phyloP scores from a whole-genome alignment of 2,888 invertebrate genomes.

The Drosophila basisetae region DNA sequence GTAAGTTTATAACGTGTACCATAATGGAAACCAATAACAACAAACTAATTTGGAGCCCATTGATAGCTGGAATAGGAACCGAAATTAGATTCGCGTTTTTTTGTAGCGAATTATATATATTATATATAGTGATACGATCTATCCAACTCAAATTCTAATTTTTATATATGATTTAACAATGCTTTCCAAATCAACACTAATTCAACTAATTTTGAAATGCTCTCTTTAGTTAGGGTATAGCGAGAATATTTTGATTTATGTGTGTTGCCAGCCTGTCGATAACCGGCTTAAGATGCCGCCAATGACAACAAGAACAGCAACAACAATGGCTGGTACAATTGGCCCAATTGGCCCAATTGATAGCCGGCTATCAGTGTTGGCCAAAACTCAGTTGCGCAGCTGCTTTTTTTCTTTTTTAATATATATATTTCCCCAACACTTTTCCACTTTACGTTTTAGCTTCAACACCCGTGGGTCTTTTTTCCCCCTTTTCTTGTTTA shows the following conservation, averaged over 20 bases:
- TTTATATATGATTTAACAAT: neutral
- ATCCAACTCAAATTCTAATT: neutral
- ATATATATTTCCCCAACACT: slow-evolving; percentile 5
- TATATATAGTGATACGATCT: too few relatives aligned
- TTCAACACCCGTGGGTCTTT: neutral
- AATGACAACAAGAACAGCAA: slow-evolving; percentile 16
- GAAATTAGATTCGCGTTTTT: neutral
- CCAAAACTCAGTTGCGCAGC: slow-evolving; percentile 8
- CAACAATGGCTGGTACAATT: slow-evolving; percentile 28
- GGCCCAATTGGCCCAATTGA: slow-evolving; percentile 45
- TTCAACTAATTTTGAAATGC: neutral
- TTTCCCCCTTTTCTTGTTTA: neutral
- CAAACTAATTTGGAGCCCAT: too few relatives aligned
- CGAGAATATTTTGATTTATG: slow-evolving; percentile 65
- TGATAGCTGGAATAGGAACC: neutral
- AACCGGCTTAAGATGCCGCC: slow-evolving; percentile 61
- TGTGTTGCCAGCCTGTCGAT: slow-evolving; percentile 62
- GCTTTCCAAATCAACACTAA: neutral
- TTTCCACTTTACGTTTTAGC: slow-evolving; percentile 2
- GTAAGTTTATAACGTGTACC: neutral
- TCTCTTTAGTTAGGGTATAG: slow-evolving; percentile 10
- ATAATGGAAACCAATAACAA: neutral
- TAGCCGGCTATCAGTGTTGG: slow-evolving; percentile 34
- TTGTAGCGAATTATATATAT: neutral
- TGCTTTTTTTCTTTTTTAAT: slow-evolving; percentile 10